These are phyloP conservation scores for Megaustenia siamemsis DNA, from an alignment of 2,888 invertebrate species.

Conservation along the genomic window DNA sequence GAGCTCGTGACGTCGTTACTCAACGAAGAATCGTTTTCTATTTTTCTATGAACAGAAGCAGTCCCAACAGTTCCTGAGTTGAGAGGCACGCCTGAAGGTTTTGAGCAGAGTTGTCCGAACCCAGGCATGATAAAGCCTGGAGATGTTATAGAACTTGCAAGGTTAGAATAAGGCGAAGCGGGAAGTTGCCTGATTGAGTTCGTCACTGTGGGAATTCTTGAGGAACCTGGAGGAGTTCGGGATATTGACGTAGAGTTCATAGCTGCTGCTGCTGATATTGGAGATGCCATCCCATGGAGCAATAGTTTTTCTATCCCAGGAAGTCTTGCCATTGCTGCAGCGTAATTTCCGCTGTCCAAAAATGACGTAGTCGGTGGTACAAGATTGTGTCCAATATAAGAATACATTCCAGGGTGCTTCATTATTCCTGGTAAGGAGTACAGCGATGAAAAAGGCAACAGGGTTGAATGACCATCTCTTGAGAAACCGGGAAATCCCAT, in stretches of 20 bases:
- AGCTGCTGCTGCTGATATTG: constrained; percentile 34
- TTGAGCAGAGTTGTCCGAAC: constrained; percentile 41
- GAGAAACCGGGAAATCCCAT: constrained; percentile 60
- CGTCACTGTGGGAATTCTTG: background rate
- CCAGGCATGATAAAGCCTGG: constrained; percentile 41
- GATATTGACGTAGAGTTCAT: constrained; percentile 27
- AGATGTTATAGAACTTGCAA: background rate
- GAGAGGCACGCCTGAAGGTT: background rate
- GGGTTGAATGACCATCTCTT: constrained; percentile 62
- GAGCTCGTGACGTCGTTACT: constrained; percentile 18
- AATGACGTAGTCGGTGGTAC: background rate
- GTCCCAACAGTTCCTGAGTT: constrained; percentile 17
- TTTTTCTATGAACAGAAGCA: constrained; percentile 36
- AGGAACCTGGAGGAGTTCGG: constrained; percentile 20
- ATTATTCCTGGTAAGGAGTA: constrained; percentile 57
- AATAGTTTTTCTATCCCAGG: constrained; percentile 42
- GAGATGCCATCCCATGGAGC: constrained; percentile 40
- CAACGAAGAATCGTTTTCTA: constrained; percentile 12
- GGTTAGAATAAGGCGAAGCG: constrained; percentile 18
- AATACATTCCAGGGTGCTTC: constrained; percentile 54
- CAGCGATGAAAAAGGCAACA: constrained; percentile 55
- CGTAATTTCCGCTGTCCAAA: background rate
- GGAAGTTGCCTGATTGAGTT: constrained; percentile 24
- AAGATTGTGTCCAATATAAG: constrained; percentile 44
- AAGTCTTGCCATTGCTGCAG: constrained; percentile 41